Conservation (phyloP, 2,888 invertebrate genomes). For the Aleiodes testaceus region DNA sequence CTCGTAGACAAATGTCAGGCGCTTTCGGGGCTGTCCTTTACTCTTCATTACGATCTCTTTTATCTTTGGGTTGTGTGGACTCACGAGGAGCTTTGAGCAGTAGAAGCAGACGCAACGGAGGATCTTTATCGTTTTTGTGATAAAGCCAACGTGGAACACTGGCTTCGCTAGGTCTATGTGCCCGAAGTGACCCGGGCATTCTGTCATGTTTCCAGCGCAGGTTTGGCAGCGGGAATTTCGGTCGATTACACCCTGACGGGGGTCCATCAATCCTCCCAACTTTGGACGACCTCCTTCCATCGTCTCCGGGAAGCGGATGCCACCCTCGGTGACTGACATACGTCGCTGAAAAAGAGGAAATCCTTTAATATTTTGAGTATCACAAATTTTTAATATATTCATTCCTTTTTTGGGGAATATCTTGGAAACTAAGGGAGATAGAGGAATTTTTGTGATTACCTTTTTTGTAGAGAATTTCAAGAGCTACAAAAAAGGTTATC, state of each 20-base stretch:
- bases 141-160: constrained; percentile 98
- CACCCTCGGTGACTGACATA: constrained; percentile 98
- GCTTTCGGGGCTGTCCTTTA: constrained; percentile 95
- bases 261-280: constrained; percentile 98
- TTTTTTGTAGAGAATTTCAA: neutral
- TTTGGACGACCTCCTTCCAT: constrained; percentile 99
- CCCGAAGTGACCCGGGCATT: constrained; percentile 99
- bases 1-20: constrained; percentile 96
- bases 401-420: neutral
- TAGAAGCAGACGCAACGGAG: constrained; percentile 99
- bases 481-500: neutral
- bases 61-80: constrained; percentile 93
- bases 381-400: neutral
- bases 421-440: too few species aligned
- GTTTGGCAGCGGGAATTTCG: constrained; percentile 94
- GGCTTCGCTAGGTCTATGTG: constrained; percentile 99
- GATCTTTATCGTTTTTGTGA: constrained; percentile 97
- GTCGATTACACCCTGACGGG: constrained; percentile 98
- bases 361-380: neutral
- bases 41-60: constrained; percentile 96
- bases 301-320: constrained; percentile 96
- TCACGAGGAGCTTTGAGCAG: constrained; percentile 97
- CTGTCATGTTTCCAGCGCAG: constrained; percentile 97
- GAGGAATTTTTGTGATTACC: too few species aligned
- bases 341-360: constrained; percentile 80